These are phyloP conservation scores for Umimayanthus chanpuru DNA, from an alignment of 92 coral and sea anemone species.

Conservation along the genomic window DNA sequence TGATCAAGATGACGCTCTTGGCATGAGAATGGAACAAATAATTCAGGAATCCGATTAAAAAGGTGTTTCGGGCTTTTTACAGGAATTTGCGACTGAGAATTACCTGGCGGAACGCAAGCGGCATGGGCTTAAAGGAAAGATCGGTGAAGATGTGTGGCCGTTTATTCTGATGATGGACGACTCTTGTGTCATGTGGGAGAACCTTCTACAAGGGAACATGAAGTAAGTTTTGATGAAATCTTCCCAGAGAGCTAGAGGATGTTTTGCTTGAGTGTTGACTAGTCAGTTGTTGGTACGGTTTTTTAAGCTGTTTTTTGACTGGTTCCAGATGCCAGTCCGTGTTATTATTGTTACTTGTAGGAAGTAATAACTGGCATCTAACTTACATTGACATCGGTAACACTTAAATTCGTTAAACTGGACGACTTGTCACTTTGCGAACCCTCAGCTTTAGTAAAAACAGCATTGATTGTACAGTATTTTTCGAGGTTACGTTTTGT, in stretches of 20 bases:
- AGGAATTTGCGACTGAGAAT: slow-evolving; percentile 97
- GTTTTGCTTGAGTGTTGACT: no score
- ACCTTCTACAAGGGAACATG: slow-evolving; percentile 61
- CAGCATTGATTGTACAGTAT: no score
- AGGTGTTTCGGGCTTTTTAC: not conserved
- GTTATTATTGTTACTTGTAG: no score
- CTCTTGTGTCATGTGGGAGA: slow-evolving; percentile 99
- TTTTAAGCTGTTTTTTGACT: no score
- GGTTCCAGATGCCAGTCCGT: no score
- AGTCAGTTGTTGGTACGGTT: no score
- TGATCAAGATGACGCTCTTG: not conserved
- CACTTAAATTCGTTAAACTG: no score
- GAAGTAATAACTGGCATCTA: no score
- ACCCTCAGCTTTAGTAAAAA: no score
- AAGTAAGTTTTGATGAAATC: slow-evolving; percentile 41
- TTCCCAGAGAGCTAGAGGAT: not conserved
- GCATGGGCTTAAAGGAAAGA: slow-evolving; percentile 66
- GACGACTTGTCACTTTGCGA: no score
- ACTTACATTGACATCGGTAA: no score
- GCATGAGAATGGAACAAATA: not conserved
- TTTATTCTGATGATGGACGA: slow-evolving; percentile 93
- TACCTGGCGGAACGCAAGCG: slow-evolving; percentile 84
- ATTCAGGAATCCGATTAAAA: not conserved
- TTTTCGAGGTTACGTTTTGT: not conserved
- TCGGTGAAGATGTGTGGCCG: slow-evolving; percentile 85